Evolutionary conservation across 2,797 vertebrate species (phyloP).

Genomic region (Luscinia megarhynchos): DNA sequence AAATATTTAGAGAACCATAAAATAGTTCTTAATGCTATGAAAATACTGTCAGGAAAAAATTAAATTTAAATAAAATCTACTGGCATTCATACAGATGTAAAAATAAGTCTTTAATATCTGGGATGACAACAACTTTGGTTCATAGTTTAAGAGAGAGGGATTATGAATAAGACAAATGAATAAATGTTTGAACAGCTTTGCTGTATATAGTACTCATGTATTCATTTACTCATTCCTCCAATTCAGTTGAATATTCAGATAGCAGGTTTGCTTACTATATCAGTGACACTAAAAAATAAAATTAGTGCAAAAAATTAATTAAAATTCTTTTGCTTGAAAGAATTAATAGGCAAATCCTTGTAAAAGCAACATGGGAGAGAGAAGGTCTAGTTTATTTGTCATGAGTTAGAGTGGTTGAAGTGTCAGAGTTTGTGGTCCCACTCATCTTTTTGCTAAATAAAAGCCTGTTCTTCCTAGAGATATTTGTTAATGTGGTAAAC

Average conservation of each 20-base stretch:
- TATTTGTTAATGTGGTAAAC: not conserved
- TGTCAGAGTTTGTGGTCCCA: not conserved
- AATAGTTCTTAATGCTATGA: not conserved
- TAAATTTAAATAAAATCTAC: not conserved
- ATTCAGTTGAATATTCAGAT: not conserved
- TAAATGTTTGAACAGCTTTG: not conserved
- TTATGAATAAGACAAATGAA: not conserved
- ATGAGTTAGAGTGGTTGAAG: not conserved
- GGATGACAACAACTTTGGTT: not conserved
- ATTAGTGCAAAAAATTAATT: not conserved
- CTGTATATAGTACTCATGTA: not conserved
- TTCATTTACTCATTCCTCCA: not conserved
- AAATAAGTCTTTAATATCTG: not conserved
- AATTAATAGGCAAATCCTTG: not conserved
- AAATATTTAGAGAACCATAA: not conserved
- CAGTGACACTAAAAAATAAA: not conserved
- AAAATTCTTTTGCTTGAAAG: not conserved
- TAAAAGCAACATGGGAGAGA: not conserved
- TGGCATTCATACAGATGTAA: not conserved
- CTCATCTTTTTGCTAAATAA: not conserved
- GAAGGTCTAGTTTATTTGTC: not conserved
- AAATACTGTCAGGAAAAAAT: not conserved
- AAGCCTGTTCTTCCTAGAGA: not conserved
- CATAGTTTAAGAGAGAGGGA: not conserved
- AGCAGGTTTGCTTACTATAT: not conserved